Base-by-base conservation (phyloP, 1,140 invertebrate genomes). In the Listronotus oregonensis region DNA sequence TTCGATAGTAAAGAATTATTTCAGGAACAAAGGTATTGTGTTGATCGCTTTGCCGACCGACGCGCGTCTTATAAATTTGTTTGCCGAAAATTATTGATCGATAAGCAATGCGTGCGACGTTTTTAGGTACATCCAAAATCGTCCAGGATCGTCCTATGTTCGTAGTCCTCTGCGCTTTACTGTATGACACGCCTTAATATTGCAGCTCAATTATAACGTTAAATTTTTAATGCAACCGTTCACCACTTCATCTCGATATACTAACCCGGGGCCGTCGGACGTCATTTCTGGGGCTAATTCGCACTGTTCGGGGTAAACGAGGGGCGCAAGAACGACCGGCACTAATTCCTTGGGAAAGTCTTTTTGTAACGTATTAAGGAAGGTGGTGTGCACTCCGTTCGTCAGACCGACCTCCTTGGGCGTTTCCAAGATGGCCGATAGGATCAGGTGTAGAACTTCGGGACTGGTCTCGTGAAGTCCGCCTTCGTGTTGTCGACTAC, bases 291-390 rank as follows among this genome's bases (percentile, higher is more conserved):
- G 84, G 56, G 87, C 83, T 72, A 87, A 84, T 81, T 94, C 90
- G 73, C 87, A 85, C 75, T 88, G 86, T 79, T 87, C 85, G 60
- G 90, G 86, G 80, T 96, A 96, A 43, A 96, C 82, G 44, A 95
- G 82, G 77, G 94, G 94, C 73, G 91, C 89, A 71, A 97, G 81
- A 69, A 96, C 88, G 73, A 95, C 89, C 66, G 94, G 94, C 63
- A 94, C 92, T 71, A 90, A 84, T 73, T 93, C 91, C 67, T 88
- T 86, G 32, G 93, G 92, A 84, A 95, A 96, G 78, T 96, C 94
- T 75, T 89, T 85, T 71, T 89, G 85, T 68, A 97, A 82, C 72
- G 87, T 88, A 73, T 89, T 86, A 21, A 95, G 77, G 82, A 96
- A 94, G 68, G 89, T 85, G 72, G 91, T 87, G 73, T 90, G 91